phyloP scores from a whole-genome alignment of 2,888 invertebrate genomes.

The Aporophyla nigra region DNA sequence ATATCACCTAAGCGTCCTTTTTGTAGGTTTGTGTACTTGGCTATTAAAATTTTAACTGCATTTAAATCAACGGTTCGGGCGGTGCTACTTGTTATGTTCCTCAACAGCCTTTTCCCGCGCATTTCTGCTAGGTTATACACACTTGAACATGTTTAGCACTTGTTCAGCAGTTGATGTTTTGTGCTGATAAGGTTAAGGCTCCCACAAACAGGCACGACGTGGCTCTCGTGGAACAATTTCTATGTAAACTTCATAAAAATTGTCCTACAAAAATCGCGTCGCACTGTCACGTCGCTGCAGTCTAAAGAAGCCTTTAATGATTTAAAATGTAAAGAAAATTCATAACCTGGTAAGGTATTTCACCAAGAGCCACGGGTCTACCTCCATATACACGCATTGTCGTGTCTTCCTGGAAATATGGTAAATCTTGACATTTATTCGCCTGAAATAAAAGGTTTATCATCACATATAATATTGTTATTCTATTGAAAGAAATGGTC shows the following conservation, averaged over 20 bases:
- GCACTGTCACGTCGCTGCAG: too few species aligned
- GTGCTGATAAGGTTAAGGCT: not conserved
- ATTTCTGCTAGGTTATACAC: not conserved
- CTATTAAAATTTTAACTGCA: not conserved
- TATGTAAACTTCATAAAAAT: too few species aligned
- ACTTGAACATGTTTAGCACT: not conserved
- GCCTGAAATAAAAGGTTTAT: slow-evolving; percentile 27
- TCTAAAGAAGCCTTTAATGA: not conserved
- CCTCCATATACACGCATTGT: slow-evolving; percentile 62
- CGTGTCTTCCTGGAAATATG: not conserved
- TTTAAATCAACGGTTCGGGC: too few species aligned
- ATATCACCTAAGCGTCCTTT: not conserved
- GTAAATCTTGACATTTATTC: slow-evolving; percentile 4
- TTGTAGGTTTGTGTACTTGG: too few species aligned
- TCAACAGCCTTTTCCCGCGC: not conserved
- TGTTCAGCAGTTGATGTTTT: not conserved
- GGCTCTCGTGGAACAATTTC: too few species aligned
- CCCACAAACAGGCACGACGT: too few species aligned
- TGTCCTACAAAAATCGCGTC: too few species aligned
- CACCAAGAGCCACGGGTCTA: slow-evolving; percentile 73
- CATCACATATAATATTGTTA: slow-evolving; percentile 21
- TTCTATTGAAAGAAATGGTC: slow-evolving; percentile 13
- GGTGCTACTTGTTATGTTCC: too few species aligned
- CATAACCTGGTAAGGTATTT: slow-evolving; percentile 81
- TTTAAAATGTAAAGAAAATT: slow-evolving; percentile 1